These are phyloP conservation scores for Heterotis niloticus DNA, from an alignment of 2,113 vertebrate species.

Conservation along the genomic window DNA sequence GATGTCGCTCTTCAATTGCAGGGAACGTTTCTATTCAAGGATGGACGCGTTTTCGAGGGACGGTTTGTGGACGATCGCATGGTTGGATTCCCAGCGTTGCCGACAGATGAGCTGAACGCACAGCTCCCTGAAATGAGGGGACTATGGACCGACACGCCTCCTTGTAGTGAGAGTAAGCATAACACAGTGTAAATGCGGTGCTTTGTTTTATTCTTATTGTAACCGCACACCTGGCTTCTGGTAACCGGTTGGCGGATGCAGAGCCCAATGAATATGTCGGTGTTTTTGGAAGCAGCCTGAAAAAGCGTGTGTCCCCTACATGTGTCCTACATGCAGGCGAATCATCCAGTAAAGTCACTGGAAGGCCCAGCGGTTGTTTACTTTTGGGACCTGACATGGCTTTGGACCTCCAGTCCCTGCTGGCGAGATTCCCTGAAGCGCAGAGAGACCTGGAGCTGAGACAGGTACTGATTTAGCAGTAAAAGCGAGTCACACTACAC, in stretches of 20 bases:
- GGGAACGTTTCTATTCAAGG: constrained; percentile 72
- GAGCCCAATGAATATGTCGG: too few species aligned
- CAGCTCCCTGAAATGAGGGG: constrained; percentile 31
- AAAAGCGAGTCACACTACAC: not conserved
- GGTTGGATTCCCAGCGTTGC: constrained; percentile 33
- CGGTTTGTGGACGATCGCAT: constrained; percentile 66
- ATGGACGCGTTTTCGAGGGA: constrained; percentile 66
- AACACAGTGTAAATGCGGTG: not conserved
- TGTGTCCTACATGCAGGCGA: constrained; percentile 41
- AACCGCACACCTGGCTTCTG: not conserved
- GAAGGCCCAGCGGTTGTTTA: constrained; percentile 27
- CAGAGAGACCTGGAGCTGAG: constrained; percentile 57
- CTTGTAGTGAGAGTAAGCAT: constrained; percentile 46
- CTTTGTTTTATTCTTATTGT: not conserved
- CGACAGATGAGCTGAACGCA: constrained; percentile 12
- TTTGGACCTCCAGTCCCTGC: constrained; percentile 61
- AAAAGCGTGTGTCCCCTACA: not conserved
- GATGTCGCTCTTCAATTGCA: constrained; percentile 41
- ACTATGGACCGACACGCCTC: constrained; percentile 17
- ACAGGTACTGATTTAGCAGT: constrained; percentile 54
- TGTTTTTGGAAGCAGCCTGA: not conserved
- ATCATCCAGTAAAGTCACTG: constrained; percentile 29
- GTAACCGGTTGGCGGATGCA: too few species aligned
- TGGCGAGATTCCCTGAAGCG: constrained; percentile 59
- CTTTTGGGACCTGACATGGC: constrained; percentile 56